Evolutionary conservation across 2,113 vertebrate species (phyloP).

Genomic region (Anseranas semipalmata): DNA sequence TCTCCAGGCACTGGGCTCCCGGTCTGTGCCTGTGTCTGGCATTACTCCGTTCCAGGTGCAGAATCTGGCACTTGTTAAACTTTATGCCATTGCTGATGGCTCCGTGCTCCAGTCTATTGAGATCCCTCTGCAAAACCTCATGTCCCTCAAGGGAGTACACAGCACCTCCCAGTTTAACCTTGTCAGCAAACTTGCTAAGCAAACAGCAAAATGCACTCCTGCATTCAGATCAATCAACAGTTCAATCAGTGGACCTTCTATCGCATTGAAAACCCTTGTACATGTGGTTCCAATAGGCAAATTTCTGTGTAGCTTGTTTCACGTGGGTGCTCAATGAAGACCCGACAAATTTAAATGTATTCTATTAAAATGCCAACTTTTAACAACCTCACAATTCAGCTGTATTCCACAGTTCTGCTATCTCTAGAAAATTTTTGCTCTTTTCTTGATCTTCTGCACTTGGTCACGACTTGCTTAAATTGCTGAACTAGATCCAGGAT

Average conservation of each 20-base stretch:
- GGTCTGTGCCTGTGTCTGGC: too few relatives aligned
- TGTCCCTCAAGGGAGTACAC: too few relatives aligned
- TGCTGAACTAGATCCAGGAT: background rate
- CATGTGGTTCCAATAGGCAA: background rate
- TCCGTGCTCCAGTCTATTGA: too few relatives aligned
- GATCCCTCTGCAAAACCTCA: too few relatives aligned
- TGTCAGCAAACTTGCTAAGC: too few relatives aligned
- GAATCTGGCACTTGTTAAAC: too few relatives aligned
- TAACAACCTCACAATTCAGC: background rate
- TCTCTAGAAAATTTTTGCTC: background rate
- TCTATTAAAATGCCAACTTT: background rate
- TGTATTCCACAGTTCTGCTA: background rate
- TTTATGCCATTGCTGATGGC: too few relatives aligned
- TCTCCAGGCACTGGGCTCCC: too few relatives aligned
- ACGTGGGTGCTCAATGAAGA: background rate
- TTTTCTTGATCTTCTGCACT: background rate
- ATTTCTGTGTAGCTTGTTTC: background rate
- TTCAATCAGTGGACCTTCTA: background rate
- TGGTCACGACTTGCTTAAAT: background rate
- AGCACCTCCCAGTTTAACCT: too few relatives aligned
- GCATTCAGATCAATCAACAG: too few relatives aligned
- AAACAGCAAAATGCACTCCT: too few relatives aligned
- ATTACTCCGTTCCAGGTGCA: too few relatives aligned
- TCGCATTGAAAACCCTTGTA: background rate
- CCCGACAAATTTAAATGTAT: background rate